These are phyloP conservation scores for Apoda limacodes DNA, from an alignment of 2,888 invertebrate genomes.

Conservation along the genomic window DNA sequence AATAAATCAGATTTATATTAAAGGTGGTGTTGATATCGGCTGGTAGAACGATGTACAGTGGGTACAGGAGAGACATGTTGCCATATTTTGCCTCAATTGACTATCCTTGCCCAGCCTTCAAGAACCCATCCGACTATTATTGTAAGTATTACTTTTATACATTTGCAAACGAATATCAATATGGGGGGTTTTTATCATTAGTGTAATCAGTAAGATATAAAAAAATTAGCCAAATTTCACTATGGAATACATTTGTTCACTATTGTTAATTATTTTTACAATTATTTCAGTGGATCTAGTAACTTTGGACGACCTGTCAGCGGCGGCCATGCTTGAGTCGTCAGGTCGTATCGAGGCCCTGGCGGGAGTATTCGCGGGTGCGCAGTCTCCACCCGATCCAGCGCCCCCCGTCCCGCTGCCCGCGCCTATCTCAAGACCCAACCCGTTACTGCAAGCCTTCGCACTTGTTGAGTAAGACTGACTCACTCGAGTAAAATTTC, in stretches of 20 bases:
- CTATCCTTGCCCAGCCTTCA: constrained; percentile 95
- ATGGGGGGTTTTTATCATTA: no score
- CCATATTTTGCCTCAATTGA: constrained; percentile 91
- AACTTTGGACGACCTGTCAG: constrained; percentile 91
- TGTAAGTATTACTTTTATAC: constrained; percentile 76
- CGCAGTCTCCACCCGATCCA: constrained; percentile 67
- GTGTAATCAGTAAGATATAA: no score
- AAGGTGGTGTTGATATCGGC: constrained; percentile 86
- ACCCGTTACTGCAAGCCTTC: constrained; percentile 76
- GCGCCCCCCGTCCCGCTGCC: constrained; percentile 78
- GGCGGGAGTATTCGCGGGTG: constrained; percentile 82
- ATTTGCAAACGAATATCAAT: no score
- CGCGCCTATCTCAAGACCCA: constrained; percentile 78
- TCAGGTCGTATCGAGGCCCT: constrained; percentile 92
- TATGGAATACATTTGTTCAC: not conserved
- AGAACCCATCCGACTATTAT: constrained; percentile 97
- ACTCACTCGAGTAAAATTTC: no score
- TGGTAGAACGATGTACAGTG: constrained; percentile 92
- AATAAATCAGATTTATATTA: no score
- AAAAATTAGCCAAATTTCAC: no score
- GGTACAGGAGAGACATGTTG: constrained; percentile 89
- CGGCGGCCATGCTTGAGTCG: constrained; percentile 95
- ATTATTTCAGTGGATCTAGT: constrained; percentile 85
- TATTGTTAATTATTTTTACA: not conserved
- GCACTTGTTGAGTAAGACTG: constrained; percentile 72